phyloP scores from a whole-genome alignment of 2,888 invertebrate species.

The Ichneumon xanthorius region DNA sequence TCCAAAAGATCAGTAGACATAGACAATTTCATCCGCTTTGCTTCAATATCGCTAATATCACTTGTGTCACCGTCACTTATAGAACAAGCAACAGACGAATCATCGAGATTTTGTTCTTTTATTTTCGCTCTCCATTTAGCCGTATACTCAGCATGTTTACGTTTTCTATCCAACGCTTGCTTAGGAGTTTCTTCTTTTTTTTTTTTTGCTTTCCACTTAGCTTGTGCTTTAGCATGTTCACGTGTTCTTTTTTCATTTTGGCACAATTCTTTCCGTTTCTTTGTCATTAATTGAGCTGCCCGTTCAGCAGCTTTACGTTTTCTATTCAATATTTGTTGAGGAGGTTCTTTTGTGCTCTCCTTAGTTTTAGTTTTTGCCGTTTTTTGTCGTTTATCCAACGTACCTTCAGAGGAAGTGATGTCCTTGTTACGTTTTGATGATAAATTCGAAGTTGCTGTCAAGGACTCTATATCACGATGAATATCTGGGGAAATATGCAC shows the following conservation, averaged over 20 bases:
- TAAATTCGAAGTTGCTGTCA: too few relatives aligned
- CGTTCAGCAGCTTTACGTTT: slow-evolving; percentile 5
- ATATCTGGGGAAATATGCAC: too few relatives aligned
- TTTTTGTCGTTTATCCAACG: background rate
- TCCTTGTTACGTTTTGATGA: too few relatives aligned
- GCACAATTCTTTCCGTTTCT: background rate
- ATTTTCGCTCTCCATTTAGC: slow-evolving; percentile 5
- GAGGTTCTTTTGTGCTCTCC: background rate
- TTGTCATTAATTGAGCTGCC: background rate
- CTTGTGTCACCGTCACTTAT: background rate
- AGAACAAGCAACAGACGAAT: background rate
- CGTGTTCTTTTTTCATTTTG: too few relatives aligned
- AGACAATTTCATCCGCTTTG: background rate
- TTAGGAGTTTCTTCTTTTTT: background rate
- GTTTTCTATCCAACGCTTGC: background rate
- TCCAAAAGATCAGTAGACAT: too few relatives aligned
- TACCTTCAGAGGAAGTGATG: too few relatives aligned
- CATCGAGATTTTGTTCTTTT: background rate
- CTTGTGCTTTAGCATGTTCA: background rate
- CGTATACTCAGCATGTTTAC: background rate
- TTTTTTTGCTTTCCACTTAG: slow-evolving; percentile 8
- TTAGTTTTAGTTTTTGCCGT: background rate
- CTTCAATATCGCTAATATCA: background rate
- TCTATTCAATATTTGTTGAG: background rate
- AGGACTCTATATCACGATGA: too few relatives aligned